Evolutionary conservation across 2,888 invertebrate species (phyloP).

Genomic region (Campopleginae sp.): DNA sequence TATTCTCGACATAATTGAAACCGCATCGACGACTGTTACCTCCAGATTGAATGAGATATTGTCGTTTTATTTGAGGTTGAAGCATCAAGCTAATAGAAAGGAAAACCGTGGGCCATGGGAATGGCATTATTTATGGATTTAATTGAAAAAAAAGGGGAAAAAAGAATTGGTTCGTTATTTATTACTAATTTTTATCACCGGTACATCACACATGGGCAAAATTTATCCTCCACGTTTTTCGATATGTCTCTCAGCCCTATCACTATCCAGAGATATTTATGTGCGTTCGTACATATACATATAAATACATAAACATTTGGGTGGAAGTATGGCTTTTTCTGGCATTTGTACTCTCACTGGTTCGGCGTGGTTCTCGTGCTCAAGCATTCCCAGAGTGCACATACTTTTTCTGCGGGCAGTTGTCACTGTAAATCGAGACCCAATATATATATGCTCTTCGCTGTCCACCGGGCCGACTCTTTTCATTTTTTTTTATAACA

Average conservation of each 20-base stretch:
- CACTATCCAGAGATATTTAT: constrained; percentile 39
- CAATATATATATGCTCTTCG: background rate
- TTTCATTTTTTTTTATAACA: constrained; percentile 22
- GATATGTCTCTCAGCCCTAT: constrained; percentile 18
- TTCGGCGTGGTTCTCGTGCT: constrained; percentile 24
- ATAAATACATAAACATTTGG: background rate
- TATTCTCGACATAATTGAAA: background rate
- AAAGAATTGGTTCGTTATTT: background rate
- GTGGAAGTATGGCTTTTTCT: background rate
- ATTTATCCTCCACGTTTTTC: constrained; percentile 2
- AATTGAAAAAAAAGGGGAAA: background rate
- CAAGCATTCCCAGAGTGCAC: constrained; percentile 41
- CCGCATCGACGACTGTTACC: background rate
- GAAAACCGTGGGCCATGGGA: background rate
- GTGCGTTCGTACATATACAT: background rate
- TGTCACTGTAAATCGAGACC: constrained; percentile 47
- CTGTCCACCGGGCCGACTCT: constrained; percentile 4
- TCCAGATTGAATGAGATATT: background rate
- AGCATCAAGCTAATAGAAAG: background rate
- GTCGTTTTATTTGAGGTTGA: background rate
- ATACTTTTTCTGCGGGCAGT: constrained; percentile 56
- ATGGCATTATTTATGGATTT: background rate
- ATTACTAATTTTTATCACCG: background rate
- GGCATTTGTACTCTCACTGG: background rate
- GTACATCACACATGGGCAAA: background rate